phyloP scores from a whole-genome alignment of 2,888 invertebrate genomes.

The Altica lythri region DNA sequence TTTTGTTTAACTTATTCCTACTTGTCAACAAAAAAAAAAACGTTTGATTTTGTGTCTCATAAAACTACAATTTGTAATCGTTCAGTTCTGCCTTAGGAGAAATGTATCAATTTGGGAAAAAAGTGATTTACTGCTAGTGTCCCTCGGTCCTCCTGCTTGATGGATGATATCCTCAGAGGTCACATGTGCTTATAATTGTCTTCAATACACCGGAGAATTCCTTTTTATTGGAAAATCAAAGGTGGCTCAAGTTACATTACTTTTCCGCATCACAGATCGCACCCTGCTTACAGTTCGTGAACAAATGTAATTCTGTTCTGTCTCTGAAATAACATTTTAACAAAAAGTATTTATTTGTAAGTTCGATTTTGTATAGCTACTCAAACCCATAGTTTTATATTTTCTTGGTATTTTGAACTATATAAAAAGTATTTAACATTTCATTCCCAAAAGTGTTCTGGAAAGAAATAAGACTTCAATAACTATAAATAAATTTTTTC shows the following conservation, averaged over 20 bases:
- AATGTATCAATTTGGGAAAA: conserved; percentile 32
- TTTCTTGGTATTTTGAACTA: too few relatives aligned
- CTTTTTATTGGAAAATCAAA: conserved; percentile 17
- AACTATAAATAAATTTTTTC: too few relatives aligned
- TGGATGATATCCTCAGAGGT: conserved; percentile 55
- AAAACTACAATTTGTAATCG: too few relatives aligned
- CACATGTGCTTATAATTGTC: conserved; percentile 59
- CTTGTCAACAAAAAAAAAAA: background rate
- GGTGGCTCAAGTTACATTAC: conserved; percentile 4
- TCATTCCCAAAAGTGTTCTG: too few relatives aligned
- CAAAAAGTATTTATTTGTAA: too few relatives aligned
- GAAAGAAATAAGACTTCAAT: too few relatives aligned
- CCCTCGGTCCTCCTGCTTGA: conserved; percentile 41
- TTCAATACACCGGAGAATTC: conserved; percentile 47
- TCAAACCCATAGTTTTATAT: too few relatives aligned
- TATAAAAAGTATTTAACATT: too few relatives aligned
- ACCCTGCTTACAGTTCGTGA: conserved; percentile 5
- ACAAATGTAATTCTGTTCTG: too few relatives aligned
- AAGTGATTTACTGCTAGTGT: conserved; percentile 42
- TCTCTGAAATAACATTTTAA: too few relatives aligned
- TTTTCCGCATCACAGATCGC: conserved; percentile 8
- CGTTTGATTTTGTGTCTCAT: background rate
- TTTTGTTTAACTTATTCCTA: too few relatives aligned
- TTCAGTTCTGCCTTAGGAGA: background rate
- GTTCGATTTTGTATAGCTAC: too few relatives aligned